phyloP scores from a whole-genome alignment of 2,888 invertebrate genomes.

The Drosophila subquinaria region DNA sequence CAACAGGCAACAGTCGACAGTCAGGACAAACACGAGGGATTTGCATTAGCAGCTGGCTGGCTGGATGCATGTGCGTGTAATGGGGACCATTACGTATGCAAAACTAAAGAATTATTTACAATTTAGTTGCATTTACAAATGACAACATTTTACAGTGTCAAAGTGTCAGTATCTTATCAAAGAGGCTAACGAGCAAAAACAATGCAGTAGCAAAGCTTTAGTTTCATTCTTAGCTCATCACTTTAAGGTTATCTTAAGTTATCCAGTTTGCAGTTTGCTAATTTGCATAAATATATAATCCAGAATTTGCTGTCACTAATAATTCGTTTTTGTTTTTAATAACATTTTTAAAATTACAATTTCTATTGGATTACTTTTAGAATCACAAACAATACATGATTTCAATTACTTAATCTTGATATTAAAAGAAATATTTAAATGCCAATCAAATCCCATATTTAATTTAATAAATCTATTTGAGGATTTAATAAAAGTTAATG shows the following conservation, averaged over 20 bases:
- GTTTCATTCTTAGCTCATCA: conserved; percentile 3
- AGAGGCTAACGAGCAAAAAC: background rate
- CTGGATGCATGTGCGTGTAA: conserved; percentile 38
- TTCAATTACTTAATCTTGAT: too few relatives aligned
- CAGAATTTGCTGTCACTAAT: background rate
- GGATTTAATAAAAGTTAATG: background rate
- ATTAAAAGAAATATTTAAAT: too few relatives aligned
- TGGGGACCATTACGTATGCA: conserved; percentile 61
- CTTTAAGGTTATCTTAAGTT: background rate
- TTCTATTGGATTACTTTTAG: too few relatives aligned
- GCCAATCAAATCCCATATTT: too few relatives aligned
- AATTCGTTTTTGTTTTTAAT: too few relatives aligned
- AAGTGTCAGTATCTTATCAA: conserved; percentile 4
- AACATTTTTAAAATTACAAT: too few relatives aligned
- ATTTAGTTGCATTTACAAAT: conserved; percentile 22
- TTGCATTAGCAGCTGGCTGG: conserved; percentile 66
- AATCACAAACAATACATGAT: too few relatives aligned
- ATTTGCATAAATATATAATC: background rate
- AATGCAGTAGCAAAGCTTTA: background rate
- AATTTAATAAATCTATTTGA: background rate
- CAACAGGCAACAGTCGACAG: conserved; percentile 21
- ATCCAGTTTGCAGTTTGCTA: background rate
- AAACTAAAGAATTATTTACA: conserved; percentile 43
- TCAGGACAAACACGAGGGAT: conserved; percentile 54
- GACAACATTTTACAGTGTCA: conserved; percentile 30